These are phyloP conservation scores for Pantherophis alleghaniensis DNA, from an alignment of 2,797 vertebrate genomes.

Conservation along the genomic window DNA sequence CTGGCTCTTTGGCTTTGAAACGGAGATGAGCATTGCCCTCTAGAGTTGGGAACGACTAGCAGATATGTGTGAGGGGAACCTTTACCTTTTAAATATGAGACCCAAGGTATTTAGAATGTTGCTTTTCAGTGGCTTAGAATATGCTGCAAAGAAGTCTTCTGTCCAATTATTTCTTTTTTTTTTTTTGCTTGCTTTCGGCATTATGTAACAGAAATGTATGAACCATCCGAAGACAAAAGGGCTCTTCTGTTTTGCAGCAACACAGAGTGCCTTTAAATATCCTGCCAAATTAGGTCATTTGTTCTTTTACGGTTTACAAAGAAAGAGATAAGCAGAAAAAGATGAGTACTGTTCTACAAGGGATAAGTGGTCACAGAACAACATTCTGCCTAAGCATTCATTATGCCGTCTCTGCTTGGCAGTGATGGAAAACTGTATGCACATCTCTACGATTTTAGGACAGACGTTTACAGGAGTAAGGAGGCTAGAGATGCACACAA, in stretches of 20 bases:
- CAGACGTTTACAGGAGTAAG: background rate
- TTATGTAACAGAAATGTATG: background rate
- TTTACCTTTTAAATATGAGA: background rate
- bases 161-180: background rate
- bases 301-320: background rate
- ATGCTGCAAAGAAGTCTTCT: background rate
- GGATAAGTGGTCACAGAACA: background rate
- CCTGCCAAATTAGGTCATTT: background rate
- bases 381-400: slow-evolving; percentile 23
- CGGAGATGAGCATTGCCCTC: too few species aligned
- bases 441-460: slow-evolving; percentile 7
- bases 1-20: too few species aligned
- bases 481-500: background rate
- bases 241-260: background rate
- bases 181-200: background rate
- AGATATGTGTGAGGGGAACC: too few species aligned
- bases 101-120: background rate
- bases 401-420: background rate
- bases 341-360: slow-evolving; percentile 16
- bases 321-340: slow-evolving; percentile 26
- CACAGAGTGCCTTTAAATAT: slow-evolving; percentile 1
- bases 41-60: too few species aligned
- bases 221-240: background rate
- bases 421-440: slow-evolving; percentile 1
- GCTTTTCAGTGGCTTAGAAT: background rate